phyloP scores from a whole-genome alignment of 2,797 vertebrate species.

The Argentina silus region DNA sequence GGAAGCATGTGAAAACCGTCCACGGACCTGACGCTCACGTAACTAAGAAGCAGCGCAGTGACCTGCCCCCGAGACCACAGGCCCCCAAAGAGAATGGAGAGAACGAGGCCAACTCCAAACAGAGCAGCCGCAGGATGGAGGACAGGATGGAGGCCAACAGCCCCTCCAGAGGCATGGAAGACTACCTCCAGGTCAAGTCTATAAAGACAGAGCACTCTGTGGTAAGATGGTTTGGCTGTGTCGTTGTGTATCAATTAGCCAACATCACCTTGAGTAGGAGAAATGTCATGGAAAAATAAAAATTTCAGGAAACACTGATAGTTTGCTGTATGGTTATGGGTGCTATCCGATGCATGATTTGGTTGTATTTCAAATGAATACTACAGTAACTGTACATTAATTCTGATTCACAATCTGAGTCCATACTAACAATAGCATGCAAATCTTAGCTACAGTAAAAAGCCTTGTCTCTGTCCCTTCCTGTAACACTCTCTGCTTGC shows the following conservation, averaged over 20 bases:
- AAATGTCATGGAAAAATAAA: not conserved
- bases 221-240: conserved; percentile 76
- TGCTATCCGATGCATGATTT: not conserved
- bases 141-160: conserved; percentile 75
- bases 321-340: not conserved
- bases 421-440: conserved; percentile 50
- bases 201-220: conserved; percentile 92
- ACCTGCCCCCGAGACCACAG: conserved; percentile 79
- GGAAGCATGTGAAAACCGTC: conserved; percentile 97
- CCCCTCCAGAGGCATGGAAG: conserved; percentile 79
- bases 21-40: conserved; percentile 95
- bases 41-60: conserved; percentile 91
- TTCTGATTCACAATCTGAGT: not conserved
- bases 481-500: conserved; percentile 69
- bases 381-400: not conserved
- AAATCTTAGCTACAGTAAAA: not conserved
- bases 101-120: conserved; percentile 69
- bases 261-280: not conserved
- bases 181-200: conserved; percentile 84
- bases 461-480: conserved; percentile 19
- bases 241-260: not conserved
- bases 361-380: not conserved
- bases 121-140: conserved; percentile 63
- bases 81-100: conserved; percentile 66
- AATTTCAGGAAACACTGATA: not conserved